Percentiles rank a stretch among this genome's conserved stretches.
These are phyloP conservation scores for Momotus momota DNA, from an alignment of 2,797 vertebrate genomes.

Conservation along the genomic window DNA sequence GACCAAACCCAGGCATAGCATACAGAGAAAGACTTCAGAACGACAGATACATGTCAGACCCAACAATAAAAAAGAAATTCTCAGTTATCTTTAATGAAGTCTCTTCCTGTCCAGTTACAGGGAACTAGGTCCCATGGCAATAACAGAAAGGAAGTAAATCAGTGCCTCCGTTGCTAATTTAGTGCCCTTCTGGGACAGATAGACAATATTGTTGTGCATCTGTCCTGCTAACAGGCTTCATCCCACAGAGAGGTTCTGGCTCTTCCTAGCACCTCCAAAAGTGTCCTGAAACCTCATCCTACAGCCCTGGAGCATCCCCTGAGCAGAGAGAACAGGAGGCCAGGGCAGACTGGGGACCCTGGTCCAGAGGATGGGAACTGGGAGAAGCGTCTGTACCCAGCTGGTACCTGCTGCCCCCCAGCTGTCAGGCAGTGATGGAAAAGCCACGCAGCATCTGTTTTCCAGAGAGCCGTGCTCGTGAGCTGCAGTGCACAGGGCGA, in stretches of 20 bases:
- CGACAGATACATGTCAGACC: neutral
- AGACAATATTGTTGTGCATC: neutral
- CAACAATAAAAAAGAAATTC: neutral
- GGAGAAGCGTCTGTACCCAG: neutral
- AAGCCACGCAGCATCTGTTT: neutral
- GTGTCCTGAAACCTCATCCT: neutral
- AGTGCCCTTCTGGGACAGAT: neutral
- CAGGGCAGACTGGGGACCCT: rapidly evolving
- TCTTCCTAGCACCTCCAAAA: neutral
- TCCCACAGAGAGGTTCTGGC: neutral
- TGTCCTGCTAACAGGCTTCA: neutral
- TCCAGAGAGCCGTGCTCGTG: rapidly evolving
- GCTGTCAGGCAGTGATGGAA: neutral
- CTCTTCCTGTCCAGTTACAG: neutral
- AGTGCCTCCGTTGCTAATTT: neutral
- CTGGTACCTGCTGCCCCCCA: neutral
- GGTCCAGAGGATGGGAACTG: rapidly evolving
- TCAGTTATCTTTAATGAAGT: neutral
- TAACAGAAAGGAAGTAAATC: neutral
- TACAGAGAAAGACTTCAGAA: neutral
- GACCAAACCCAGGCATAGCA: neutral
- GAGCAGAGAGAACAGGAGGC: neutral
- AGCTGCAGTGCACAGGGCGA: rapidly evolving
- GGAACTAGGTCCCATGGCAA: neutral
- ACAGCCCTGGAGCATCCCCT: neutral